Evolutionary conservation across 2,113 vertebrate species (phyloP), one percentile per base, ranked within the genome.

Genomic region (Hyperoodon ampullatus): DNA sequence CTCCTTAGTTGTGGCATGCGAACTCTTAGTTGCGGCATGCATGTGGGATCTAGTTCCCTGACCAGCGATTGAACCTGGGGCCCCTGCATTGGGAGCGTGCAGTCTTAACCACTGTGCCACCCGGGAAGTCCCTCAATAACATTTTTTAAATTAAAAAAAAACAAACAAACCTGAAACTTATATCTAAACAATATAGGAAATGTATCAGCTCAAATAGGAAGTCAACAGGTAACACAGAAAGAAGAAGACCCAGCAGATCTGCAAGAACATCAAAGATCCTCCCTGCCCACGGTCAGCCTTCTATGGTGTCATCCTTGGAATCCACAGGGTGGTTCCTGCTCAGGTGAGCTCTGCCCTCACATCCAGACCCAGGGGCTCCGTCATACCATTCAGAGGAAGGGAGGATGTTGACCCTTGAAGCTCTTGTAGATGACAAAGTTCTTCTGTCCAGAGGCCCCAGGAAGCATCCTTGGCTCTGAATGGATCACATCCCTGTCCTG

Each of bases 251-350:
- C 50, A 30, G 47, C 10, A 30, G 30, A 24, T 65, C 30, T 6
- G 28, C 19, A 4, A 26, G 65, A 70, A 55, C 47, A n/a, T 10
- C 18, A 4, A 21, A 58, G 19, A 24, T 60, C 44, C 6, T 42
- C 61, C 21, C 0, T 21, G 5, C 35, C 23, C 1, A 1, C 8
- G 58, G 19, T 66, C 50, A 26, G 10, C 11, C 35, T 61, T 53
- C 83, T 4, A 1, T 15, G 1, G 11, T 1, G 13, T 26, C 42
- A 11, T 8, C 61, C 24, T 70, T 2, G 26, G 24, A 26, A 60
- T 58, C 8, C 15, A 9, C 4, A n/a, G 24, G 1, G 0, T 8
- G 28, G 5, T 14, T 13, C 1, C 18, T 2, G 4, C 60, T 15
- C 11, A 6, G 35, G 50, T 8, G 26, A 55, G 58, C 16, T 47